Evolutionary conservation across 2,888 invertebrate species (phyloP), one percentile per base, ranked within the genome.

Genomic region (Epinotia brunnichana): DNA sequence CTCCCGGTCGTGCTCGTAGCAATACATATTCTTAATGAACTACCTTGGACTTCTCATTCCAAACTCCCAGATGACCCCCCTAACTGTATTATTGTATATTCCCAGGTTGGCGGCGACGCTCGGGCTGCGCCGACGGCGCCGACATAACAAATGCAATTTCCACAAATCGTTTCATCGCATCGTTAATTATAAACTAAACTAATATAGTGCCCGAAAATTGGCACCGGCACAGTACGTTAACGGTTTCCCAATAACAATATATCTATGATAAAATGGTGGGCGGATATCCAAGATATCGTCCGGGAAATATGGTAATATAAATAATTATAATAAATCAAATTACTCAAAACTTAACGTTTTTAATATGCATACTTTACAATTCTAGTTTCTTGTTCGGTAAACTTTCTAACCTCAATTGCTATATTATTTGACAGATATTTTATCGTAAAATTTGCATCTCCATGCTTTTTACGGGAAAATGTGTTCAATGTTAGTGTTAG

Each of bases 131-230:
- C 84, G 84, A 85, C 83, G 83, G 79, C 83, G 80, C 82, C 83
- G 80, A 82, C 80, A 84, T 83, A 82, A 79, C 77, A 83, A 88
- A 87, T 85, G 87, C 90, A 91, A 90, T 87, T 87, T 90, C 90
- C 86, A 90, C 89, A 87, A 88, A 85, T 86, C 77, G 80, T 83
- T 86, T 86, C 84, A 86, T 86, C 85, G 87, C 90, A 87, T 85
- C 86, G 82, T 85, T 85, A 87, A 84, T 82, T 81, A 85, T 84
- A 82, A 85, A 70, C 35, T 62, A 69, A 70, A 70, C 57, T 70
- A 64, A 73, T 63, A 73, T 73, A 70, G 63, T 70, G 51, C 64
- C 62, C 73, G 51, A 41, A 15, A 39, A 54, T 53, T 61, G 67
- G 64, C 66, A 54, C 54, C 66, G 66, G 66, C 66, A 66, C 66